Percentiles rank a stretch among this genome's conserved stretches.
These are phyloP conservation scores for Eretmocerus hayati DNA, from an alignment of 2,888 invertebrate species.

Conservation along the genomic window DNA sequence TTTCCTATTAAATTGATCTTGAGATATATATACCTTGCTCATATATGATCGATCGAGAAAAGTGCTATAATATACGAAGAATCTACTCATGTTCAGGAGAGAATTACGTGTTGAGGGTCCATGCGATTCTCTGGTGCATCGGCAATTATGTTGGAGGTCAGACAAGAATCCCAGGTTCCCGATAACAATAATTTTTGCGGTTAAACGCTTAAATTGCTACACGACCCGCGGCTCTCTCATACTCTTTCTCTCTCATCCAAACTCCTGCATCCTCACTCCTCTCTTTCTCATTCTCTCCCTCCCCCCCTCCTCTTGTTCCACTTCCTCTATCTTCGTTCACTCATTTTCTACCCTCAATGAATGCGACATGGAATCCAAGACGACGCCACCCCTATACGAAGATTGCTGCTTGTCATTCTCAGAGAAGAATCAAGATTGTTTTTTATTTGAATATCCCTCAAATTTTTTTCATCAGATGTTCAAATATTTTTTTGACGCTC, in stretches of 20 bases:
- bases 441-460: too few species aligned
- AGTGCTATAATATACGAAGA: not conserved
- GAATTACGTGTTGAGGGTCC: constrained; percentile 15
- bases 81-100: not conserved
- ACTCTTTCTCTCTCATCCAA: too few species aligned
- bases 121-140: constrained; percentile 2
- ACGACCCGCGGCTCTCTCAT: constrained; percentile 32
- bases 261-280: too few species aligned
- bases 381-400: too few species aligned
- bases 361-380: too few species aligned
- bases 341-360: not conserved
- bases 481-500: too few species aligned
- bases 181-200: constrained; percentile 41
- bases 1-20: constrained; percentile 11
- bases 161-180: constrained; percentile 16
- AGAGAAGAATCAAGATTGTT: too few species aligned
- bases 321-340: not conserved
- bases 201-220: constrained; percentile 41
- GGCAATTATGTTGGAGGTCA: constrained; percentile 29
- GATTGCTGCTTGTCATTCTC: too few species aligned
- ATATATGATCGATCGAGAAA: not conserved
- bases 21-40: too few species aligned
- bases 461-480: too few species aligned
- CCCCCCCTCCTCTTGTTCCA: not conserved
- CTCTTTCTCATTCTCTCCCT: too few species aligned